Evolutionary conservation across 2,113 vertebrate genomes (phyloP).

Genomic region (Ochotona curzoniae): DNA sequence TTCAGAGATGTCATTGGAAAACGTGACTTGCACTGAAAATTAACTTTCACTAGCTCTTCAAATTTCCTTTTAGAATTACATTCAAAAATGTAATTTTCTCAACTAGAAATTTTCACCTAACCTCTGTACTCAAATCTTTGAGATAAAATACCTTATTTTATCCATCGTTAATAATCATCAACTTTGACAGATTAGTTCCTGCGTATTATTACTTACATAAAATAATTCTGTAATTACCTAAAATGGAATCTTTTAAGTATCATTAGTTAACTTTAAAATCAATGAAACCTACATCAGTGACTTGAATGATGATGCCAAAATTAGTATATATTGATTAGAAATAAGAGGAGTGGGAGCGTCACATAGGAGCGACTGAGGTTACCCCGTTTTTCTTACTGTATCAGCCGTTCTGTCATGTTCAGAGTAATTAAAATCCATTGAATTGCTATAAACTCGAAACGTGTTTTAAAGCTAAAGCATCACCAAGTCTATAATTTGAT

Average conservation of each 20-base stretch:
- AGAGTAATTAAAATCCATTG: slow-evolving; percentile 8
- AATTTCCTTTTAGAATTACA: neutral
- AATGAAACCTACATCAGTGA: slow-evolving; percentile 11
- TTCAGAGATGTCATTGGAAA: slow-evolving; percentile 23
- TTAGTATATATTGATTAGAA: neutral
- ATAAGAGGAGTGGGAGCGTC: neutral
- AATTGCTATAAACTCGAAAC: neutral
- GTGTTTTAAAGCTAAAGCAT: neutral
- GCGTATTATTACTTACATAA: slow-evolving; percentile 44
- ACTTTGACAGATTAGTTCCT: slow-evolving; percentile 41
- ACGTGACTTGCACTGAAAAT: neutral
- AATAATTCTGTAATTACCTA: neutral
- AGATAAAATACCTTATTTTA: slow-evolving; percentile 7
- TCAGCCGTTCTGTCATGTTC: neutral
- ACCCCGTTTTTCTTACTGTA: neutral
- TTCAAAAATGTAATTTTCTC: slow-evolving; percentile 5
- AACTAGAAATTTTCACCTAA: neutral
- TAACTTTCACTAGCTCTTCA: neutral
- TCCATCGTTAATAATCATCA: neutral
- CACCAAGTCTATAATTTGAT: neutral
- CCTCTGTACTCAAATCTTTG: neutral
- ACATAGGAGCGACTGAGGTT: too few species aligned
- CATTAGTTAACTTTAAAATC: neutral
- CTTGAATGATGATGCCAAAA: neutral
- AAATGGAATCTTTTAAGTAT: neutral